Base-by-base conservation (phyloP, 2,113 vertebrate species). In the Chauna torquata region DNA sequence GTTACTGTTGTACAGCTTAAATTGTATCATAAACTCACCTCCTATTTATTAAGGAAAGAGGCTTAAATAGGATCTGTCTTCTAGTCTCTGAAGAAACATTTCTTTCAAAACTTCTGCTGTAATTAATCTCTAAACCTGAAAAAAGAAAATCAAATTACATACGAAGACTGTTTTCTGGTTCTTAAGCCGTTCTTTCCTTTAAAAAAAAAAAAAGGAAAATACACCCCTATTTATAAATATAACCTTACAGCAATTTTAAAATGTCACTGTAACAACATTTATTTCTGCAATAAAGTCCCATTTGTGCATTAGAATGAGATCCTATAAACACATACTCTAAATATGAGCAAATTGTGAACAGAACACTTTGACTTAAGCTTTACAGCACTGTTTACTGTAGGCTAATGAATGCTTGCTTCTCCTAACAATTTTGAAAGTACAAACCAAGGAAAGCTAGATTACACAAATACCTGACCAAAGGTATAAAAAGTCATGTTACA, bases 401-500 rank as follows among this genome's bases (percentile, higher is more conserved):
- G 71, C 49, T 91, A 83, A 95, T 92, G 78, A 92, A 91, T 81
- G 64, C 36, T 85, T 91, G 75, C 82, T 95, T 79, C 89, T 84
- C 72, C 44, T 58, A 70, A 50, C 44, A 81, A 22, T 68, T 96
- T 93, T 95, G 77, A 44, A 92, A 91, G 70, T 62, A 85, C 40
- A 65, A 88, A 79, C 76, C 47, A 71, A 58, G 36, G 52, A 75
- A 81, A 17, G 34, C 66, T 75, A n/a, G 49, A 7, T 65, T 77
- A 36, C 47, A 69, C 61, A 76, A 87, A 38, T 87, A 45, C 58
- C 81, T 55, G 32, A 62, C 88, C n/a, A 75, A 45, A 64, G 45
- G 47, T 44, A 22, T 72, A 40, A 76, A 92, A 61, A 64, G 38
- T 30, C 30, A 19, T 19, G 20, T 95, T 94, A 36, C 52, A 42